phyloP scores from a whole-genome alignment of 2,888 invertebrate species.

The Gasteruption jaculator region DNA sequence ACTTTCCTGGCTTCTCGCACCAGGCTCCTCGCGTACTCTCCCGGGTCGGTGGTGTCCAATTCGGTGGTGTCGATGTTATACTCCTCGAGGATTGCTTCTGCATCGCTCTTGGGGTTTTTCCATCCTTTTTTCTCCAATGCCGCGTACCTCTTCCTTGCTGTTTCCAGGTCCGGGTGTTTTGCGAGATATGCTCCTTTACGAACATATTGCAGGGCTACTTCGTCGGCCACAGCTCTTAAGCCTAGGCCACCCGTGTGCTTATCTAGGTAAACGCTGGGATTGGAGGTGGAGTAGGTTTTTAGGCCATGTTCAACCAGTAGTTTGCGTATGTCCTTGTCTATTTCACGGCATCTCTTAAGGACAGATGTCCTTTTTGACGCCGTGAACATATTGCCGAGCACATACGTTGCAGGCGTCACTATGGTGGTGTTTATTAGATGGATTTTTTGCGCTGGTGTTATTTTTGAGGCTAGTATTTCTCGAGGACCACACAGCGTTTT shows the following conservation, averaged over 20 bases:
- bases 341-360: background rate
- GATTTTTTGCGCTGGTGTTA: conserved; percentile 17
- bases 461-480: conserved; percentile 10
- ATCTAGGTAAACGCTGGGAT: conserved; percentile 11
- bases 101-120: conserved; percentile 11
- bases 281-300: conserved; percentile 11
- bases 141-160: background rate
- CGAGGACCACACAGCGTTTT: background rate
- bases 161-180: conserved; percentile 6
- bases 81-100: background rate
- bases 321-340: conserved; percentile 7
- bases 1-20: background rate
- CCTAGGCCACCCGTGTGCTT: conserved; percentile 12
- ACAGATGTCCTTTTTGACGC: conserved; percentile 5
- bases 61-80: background rate
- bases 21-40: background rate
- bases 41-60: background rate
- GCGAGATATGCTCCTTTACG: conserved; percentile 8
- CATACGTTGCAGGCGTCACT: conserved; percentile 18
- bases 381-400: conserved; percentile 18
- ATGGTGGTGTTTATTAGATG: conserved; percentile 12
- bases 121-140: conserved; percentile 1
- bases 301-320: background rate
- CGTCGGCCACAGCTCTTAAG: background rate
- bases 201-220: conserved; percentile 10